These are phyloP conservation scores for Sarcophaga subvicina DNA, from an alignment of 2,888 invertebrate genomes.

Conservation along the genomic window DNA sequence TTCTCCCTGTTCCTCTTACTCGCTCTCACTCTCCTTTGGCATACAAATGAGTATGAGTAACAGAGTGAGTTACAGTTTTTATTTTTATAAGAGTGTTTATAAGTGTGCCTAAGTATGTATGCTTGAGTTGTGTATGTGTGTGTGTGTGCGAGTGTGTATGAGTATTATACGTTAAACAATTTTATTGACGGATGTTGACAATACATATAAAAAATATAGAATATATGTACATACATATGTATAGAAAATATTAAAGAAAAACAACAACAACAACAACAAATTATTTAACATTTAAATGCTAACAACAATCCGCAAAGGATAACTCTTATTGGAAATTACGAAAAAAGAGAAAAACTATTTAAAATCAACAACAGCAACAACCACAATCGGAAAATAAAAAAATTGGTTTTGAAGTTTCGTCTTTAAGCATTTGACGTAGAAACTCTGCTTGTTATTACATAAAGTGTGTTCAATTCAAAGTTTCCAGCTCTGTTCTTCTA, in stretches of 20 bases:
- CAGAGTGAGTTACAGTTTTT: neutral
- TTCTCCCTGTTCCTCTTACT: neutral
- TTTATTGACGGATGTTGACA: slow-evolving; percentile 68
- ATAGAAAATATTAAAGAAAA: neutral
- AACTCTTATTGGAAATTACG: too few relatives aligned
- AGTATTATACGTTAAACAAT: slow-evolving; percentile 25
- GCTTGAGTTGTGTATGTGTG: neutral
- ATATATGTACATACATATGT: neutral
- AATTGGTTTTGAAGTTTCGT: neutral
- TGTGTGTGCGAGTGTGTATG: slow-evolving; percentile 14
- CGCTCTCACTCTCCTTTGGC: neutral
- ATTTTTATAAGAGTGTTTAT: neutral
- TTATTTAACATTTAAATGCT: slow-evolving; percentile 26
- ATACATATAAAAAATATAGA: slow-evolving; percentile 27
- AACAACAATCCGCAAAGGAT: neutral
- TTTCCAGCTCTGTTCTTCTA: neutral
- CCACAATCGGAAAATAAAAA: too few relatives aligned
- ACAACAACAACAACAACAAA: neutral
- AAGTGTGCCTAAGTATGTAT: neutral
- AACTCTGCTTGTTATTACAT: neutral
- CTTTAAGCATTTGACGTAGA: neutral
- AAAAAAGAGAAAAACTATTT: neutral
- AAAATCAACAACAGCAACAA: neutral
- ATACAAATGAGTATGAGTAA: slow-evolving; percentile 16
- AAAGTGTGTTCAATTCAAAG: neutral